Evolutionary conservation across 1,140 invertebrate species (phyloP).

Genomic region (Bombus terrestris): DNA sequence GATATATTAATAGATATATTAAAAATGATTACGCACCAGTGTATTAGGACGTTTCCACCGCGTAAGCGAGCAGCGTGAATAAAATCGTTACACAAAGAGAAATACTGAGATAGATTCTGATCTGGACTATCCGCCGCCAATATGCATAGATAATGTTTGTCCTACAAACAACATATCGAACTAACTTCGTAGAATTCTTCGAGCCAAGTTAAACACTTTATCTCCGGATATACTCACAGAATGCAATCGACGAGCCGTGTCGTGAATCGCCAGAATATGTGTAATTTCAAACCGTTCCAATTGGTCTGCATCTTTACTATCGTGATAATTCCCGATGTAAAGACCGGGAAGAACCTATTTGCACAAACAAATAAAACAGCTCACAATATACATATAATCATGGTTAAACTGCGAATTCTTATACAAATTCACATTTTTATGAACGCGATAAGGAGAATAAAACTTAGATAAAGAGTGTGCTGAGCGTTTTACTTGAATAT

Average conservation of each 20-base stretch:
- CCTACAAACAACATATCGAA: conserved; percentile 84
- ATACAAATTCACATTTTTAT: no score
- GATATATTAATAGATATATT: not conserved
- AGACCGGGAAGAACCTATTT: conserved; percentile 92
- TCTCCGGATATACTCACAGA: conserved; percentile 85
- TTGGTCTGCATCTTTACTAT: conserved; percentile 95
- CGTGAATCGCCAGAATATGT: conserved; percentile 97
- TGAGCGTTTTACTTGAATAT: no score
- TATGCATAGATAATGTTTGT: conserved; percentile 97
- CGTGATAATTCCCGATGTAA: conserved; percentile 94
- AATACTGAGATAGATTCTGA: conserved; percentile 96
- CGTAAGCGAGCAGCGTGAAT: conserved; percentile 94
- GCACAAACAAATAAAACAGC: not conserved
- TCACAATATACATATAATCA: not conserved
- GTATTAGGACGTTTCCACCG: conserved; percentile 96
- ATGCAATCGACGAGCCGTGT: conserved; percentile 93
- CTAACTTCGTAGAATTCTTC: not conserved
- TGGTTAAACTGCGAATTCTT: no score
- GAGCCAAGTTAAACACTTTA: no score
- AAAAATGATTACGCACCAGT: conserved; percentile 88
- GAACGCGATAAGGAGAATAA: not conserved
- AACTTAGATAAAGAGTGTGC: not conserved
- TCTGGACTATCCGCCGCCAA: conserved; percentile 95
- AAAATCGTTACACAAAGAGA: conserved; percentile 96
- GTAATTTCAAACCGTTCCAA: conserved; percentile 95